phyloP scores from a whole-genome alignment of 1,140 invertebrate genomes.

The Drosophila leontia region DNA sequence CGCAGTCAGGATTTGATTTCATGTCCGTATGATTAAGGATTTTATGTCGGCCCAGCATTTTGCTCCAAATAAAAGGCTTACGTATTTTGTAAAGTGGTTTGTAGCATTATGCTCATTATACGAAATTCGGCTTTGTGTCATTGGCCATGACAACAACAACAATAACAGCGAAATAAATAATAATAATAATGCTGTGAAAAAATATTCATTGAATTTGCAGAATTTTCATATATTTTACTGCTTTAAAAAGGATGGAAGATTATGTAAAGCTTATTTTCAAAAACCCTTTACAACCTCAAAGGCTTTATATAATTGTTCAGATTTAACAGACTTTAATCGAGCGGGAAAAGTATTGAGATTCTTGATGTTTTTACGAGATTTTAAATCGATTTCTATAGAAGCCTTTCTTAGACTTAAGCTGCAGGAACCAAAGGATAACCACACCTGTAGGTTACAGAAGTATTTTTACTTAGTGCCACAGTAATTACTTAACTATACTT shows the following conservation, averaged over 20 bases:
- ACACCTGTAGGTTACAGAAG: not conserved
- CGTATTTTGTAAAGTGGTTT: constrained; percentile 38
- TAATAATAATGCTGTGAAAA: not conserved
- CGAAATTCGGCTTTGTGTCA: constrained; percentile 26
- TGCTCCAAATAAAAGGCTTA: constrained; percentile 40
- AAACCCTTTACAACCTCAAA: not conserved
- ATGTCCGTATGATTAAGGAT: constrained; percentile 46
- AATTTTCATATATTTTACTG: not conserved
- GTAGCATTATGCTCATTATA: constrained; percentile 34
- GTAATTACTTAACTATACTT: not conserved
- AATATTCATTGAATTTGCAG: not conserved
- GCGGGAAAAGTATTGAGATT: not conserved
- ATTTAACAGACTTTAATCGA: not conserved
- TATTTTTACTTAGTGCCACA: not conserved
- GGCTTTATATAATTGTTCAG: not conserved
- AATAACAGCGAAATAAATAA: not conserved
- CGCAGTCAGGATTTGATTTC: constrained; percentile 48
- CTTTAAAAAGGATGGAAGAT: not conserved
- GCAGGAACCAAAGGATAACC: not conserved
- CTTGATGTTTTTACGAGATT: not conserved
- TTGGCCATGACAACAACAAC: not conserved
- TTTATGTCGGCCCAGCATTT: constrained; percentile 22
- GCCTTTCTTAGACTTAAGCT: not conserved
- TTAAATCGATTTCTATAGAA: not conserved
- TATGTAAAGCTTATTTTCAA: not conserved